A percentile compares a stretch with the other conserved stretches of the same genome.
These are phyloP conservation scores for Conomelus anceps DNA, from an alignment of 2,888 invertebrate species.

Conservation along the genomic window DNA sequence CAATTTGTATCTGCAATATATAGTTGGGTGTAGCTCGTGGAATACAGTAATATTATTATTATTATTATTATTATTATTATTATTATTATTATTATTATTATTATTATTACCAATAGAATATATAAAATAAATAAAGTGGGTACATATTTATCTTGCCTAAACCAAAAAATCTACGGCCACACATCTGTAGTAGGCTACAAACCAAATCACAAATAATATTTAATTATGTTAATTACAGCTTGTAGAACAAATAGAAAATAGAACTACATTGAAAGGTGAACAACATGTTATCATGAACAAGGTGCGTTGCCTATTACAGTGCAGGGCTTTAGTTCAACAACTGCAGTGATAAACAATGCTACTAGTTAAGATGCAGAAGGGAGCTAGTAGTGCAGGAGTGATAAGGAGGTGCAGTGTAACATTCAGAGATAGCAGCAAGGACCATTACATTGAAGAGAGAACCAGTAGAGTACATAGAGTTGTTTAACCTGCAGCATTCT, in stretches of 20 bases:
- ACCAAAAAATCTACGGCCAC: not conserved
- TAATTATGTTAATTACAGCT: not conserved
- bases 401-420: not conserved
- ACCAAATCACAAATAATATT: not conserved
- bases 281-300: not conserved
- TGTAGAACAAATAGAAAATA: not conserved
- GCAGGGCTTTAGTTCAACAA: not conserved
- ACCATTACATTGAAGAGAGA: no score
- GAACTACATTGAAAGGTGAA: not conserved
- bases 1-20: no score
- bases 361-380: not conserved
- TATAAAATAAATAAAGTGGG: no score
- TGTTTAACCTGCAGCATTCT: not conserved
- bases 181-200: not conserved
- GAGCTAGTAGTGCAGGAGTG: no score
- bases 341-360: not conserved
- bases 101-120: no score
- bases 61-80: no score
- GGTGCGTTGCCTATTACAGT: not conserved
- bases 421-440: not conserved
- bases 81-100: no score
- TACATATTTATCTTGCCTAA: not conserved
- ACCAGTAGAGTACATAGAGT: not conserved
- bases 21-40: no score
- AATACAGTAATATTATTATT: no score